Evolutionary conservation across 2,888 invertebrate species (phyloP), one percentile per base, ranked within the genome.

Genomic region (Polydrusus pterygomalis): DNA sequence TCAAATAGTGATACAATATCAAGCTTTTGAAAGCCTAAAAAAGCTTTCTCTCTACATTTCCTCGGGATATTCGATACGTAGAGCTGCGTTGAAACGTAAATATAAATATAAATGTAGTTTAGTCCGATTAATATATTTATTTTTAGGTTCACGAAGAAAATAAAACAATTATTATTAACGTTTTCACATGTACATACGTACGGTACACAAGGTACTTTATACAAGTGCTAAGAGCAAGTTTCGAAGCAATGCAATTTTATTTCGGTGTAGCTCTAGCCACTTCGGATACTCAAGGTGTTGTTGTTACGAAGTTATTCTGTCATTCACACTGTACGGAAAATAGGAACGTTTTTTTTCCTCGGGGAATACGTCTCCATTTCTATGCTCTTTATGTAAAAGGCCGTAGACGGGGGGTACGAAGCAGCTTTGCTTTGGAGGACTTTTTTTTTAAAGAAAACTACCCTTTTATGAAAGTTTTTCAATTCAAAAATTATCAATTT

Each of bases 331-430:
- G 51, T 63, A 54, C 63, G 58, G 58, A 64, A 54, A 71, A 71
- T 71, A 71, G 71, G 45, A 71, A 45, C 54, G 71, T 71, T 71
- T 71, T 51, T 71, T 64, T 45, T 60, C 71, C 63, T 56, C 20
- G 2, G 71, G 71, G 71, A 71, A 64, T 56, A 45, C 15, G 64
- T 64, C 71, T 71, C 71, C 71, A 56, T 71, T 71, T 64, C 71
- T 71, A 71, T 71, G 64, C 71, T 64, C 54, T 25, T 71, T 71
- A 43, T 56, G 56, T 10, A 34, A 56, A 30, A 58, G 11, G n/a
- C 13, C 20, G 17, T 69, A 56, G 7, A 30, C 18, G 15, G 8
- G n/a, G n/a, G 7, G 40, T 38, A 10, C 13, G 20, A 18, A 68
- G 47, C 17, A 25, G 2, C 5, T 25, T 1, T 25, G 5, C 25